Conservation (phyloP, 2,888 invertebrate genomes). For the Kryphioiulus occultus region DNA sequence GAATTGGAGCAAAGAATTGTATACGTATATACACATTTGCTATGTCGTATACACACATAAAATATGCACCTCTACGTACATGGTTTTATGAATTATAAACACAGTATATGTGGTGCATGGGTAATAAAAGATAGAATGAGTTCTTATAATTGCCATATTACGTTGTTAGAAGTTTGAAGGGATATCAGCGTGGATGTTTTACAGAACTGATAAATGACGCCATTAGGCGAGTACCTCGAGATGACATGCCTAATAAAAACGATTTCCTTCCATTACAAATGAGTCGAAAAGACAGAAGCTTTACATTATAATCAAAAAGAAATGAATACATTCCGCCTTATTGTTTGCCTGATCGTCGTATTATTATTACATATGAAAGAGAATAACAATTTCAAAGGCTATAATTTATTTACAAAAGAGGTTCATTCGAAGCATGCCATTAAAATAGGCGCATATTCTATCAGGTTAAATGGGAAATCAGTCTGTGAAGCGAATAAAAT, state of each 20-base stretch:
- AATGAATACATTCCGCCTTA: slow-evolving; percentile 20
- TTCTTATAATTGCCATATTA: slow-evolving; percentile 29
- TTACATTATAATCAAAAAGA: slow-evolving; percentile 16
- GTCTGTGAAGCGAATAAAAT: background rate
- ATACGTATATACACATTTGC: background rate
- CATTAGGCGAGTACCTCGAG: slow-evolving; percentile 9
- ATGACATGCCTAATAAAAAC: slow-evolving; percentile 32
- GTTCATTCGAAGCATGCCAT: background rate
- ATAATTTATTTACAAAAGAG: slow-evolving; percentile 33
- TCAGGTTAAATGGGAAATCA: background rate
- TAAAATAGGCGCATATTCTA: background rate
- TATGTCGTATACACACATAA: background rate
- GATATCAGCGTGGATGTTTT: slow-evolving; percentile 10
- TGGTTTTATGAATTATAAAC: slow-evolving; percentile 17
- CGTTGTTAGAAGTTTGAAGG: slow-evolving; percentile 1
- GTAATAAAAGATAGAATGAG: slow-evolving; percentile 7
- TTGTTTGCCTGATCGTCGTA: slow-evolving; percentile 10
- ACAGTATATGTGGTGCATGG: background rate
- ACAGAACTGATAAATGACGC: slow-evolving; percentile 11
- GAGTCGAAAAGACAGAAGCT: slow-evolving; percentile 30
- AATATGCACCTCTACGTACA: background rate
- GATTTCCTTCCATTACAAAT: slow-evolving; percentile 32
- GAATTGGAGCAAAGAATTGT: background rate
- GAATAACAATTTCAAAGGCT: slow-evolving; percentile 13
- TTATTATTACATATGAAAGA: background rate